A percentile compares a stretch with the other conserved stretches of the same genome.
Conservation (phyloP, 2,113 vertebrate genomes). For the Heloderma charlesbogerti region DNA sequence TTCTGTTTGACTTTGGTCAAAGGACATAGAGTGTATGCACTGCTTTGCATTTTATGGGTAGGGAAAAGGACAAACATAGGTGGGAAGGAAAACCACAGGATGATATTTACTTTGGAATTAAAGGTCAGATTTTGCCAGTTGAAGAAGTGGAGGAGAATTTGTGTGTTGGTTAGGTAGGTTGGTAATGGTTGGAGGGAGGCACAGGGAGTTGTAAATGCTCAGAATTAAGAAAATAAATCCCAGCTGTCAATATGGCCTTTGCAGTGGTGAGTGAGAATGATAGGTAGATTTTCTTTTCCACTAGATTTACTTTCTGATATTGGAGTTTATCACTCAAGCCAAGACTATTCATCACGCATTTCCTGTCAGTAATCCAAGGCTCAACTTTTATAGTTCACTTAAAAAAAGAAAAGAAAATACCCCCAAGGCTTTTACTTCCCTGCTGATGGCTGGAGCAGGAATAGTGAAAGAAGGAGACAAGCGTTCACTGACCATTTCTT, state of each 20-base stretch:
- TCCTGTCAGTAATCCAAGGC: constrained; percentile 79
- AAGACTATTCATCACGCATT: constrained; percentile 77
- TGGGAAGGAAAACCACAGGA: not conserved
- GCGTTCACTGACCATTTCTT: not conserved
- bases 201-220: constrained; percentile 33
- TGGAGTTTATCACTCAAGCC: constrained; percentile 84
- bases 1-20: constrained; percentile 13
- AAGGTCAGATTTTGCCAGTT: constrained; percentile 19
- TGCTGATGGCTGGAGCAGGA: constrained; percentile 13
- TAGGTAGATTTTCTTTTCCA: constrained; percentile 82
- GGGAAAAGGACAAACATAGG: not conserved
- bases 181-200: constrained; percentile 28
- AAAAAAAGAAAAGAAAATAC: constrained; percentile 37
- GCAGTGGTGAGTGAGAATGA: constrained; percentile 70
- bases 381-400: constrained; percentile 73
- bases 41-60: not conserved
- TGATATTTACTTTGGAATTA: constrained; percentile 21
- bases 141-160: not conserved
- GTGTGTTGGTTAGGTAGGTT: not conserved
- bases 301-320: constrained; percentile 88
- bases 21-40: not conserved
- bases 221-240: constrained; percentile 74
- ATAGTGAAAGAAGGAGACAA: not conserved
- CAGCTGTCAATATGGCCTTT: constrained; percentile 50
- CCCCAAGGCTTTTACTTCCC: constrained; percentile 27